Evolutionary conservation across 2,113 vertebrate genomes (phyloP), one percentile per base, ranked within the genome.

Genomic region (Noturus placidus): DNA sequence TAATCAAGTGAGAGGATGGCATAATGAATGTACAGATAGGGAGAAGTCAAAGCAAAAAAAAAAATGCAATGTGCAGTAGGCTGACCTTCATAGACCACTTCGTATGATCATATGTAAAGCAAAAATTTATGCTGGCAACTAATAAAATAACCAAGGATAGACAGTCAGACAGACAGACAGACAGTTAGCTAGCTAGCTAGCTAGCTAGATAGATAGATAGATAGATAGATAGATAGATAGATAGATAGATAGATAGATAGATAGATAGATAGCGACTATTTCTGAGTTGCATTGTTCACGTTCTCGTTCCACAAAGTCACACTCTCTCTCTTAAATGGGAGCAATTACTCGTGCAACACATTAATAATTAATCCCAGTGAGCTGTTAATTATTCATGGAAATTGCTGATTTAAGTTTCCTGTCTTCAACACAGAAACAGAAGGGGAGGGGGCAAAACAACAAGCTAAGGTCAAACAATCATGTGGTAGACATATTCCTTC

Each of bases 331-430:
- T 94, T 92, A 92, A 94, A 94, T 91, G 22, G 91, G 91, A 94
- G 95, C 95, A 96, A 96, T 97, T 95, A 95, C 92, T 91, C 92
- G 89, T 94, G 93, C 89, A 93, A 94, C 96, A 96, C 96, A 98
- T 98, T 93, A 97, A 97, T 97, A 97, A 97, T 97, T 97, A 96
- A 99, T 96, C 89, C 63, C 79, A 57, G 80, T 20, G 87, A 0
- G 89, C 91, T 93, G 93, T 99, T 96, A 98, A 99, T 99, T 97
- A 98, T 98, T 98, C 93, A 98, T 96, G 95, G 94, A 97, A 97
- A 97, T 97, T 97, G 97, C 96, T 96, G 96, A 96, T 96, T 94
- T 96, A 96, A 96, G 96, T 96, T 97, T 96, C 96, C 95, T 94
- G 94, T 93, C 95, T 95, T 95, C 93, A 94, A 93, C 92, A 93